Base-by-base conservation (phyloP, 1,140 invertebrate genomes). In the Drosophila bipectinata region DNA sequence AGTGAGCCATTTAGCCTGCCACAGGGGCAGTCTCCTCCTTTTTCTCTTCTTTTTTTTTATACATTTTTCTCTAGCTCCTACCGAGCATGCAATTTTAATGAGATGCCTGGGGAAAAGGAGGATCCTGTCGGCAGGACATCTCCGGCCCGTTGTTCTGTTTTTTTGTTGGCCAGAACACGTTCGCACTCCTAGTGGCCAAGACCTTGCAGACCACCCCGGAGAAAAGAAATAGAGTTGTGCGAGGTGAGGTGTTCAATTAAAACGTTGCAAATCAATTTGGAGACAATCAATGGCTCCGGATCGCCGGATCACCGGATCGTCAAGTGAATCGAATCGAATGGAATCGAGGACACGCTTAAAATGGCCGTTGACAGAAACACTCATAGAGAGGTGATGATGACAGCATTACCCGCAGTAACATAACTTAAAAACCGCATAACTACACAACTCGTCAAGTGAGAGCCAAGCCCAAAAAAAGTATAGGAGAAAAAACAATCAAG, bases 241-340 rank as follows among this genome's bases (percentile, higher is more conserved):
- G 44, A 41, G 39, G 37, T 48, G 61, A 76, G 71, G 64, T 63
- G 62, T 59, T 67, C 83, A 88, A 88, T 88, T 88, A 88, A 88
- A 88, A 83, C 83, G 84, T 89, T 88, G 79, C 84, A 77, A 88
- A 88, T 88, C 84, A 77, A 88, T 88, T 88, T 81, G 60, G 58
- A 62, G 72, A 72, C 63, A 79, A 71, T 77, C 56, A 80, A 80
- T 78, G 47, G 58, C 28, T 34, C 37, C 49, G 37, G 41, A 51
- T 66, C 24, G 14, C 37, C 47, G 72, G 18, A 57, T 68, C 18
- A 18, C 18, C 66, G 66, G 47, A 69, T 69, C 67, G 64, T 28
- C 26, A 37, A 37, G 4, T 10, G 53, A 45, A 58, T 51, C 60
- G 76, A 26, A 57, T 69, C 67, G 67, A 69, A 57, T 69, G 63